These are phyloP conservation scores for Apamea crenata DNA, from an alignment of 2,888 invertebrate species.

Conservation along the genomic window DNA sequence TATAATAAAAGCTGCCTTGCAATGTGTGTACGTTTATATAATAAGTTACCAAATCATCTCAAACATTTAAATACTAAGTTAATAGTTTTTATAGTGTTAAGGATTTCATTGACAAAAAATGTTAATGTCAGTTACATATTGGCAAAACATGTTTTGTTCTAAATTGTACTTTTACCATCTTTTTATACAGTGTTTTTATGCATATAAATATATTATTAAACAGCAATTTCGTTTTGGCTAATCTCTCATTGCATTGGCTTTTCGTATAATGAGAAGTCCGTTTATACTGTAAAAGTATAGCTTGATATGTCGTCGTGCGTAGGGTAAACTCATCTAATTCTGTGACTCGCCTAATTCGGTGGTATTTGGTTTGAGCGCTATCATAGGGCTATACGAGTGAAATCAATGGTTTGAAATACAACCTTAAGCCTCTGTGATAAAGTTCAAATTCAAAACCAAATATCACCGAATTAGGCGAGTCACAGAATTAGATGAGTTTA, in stretches of 20 bases:
- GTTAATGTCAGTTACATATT: not conserved
- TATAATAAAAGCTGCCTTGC: not conserved
- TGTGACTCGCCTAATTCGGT: too few species aligned
- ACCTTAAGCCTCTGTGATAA: too few species aligned
- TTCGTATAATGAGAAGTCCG: not conserved
- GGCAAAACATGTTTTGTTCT: not conserved
- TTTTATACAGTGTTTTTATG: not conserved
- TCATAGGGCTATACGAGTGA: too few species aligned
- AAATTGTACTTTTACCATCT: not conserved
- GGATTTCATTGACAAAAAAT: not conserved
- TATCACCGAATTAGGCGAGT: too few species aligned
- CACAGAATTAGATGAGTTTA: too few species aligned
- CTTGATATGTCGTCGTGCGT: not conserved
- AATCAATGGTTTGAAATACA: too few species aligned
- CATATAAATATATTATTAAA: not conserved
- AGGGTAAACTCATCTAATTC: too few species aligned
- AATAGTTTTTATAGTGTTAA: not conserved
- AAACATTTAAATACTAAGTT: not conserved
- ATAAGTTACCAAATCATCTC: not conserved
- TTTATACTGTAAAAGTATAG: not conserved
- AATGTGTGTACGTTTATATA: not conserved
- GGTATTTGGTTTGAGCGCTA: too few species aligned
- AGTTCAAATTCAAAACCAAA: too few species aligned
- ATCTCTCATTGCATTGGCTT: not conserved
- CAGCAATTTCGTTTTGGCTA: not conserved